A percentile compares a stretch with the other conserved stretches of the same genome.
These are phyloP conservation scores for Meles meles DNA, from an alignment of 2,113 vertebrate genomes.

Conservation along the genomic window DNA sequence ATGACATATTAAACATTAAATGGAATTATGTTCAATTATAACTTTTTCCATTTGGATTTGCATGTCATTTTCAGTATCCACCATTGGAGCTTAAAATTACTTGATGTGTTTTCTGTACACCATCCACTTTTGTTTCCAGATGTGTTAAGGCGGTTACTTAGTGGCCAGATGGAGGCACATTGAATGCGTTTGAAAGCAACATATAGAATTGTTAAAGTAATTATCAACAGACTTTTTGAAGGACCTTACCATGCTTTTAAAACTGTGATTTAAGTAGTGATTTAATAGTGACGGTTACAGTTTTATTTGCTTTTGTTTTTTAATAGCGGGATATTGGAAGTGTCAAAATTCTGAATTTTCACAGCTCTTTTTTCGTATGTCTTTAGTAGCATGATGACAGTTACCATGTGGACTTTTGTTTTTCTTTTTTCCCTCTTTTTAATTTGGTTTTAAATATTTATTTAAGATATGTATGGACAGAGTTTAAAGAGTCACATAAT, in stretches of 20 bases:
- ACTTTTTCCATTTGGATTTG: neutral
- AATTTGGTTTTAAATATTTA: conserved; percentile 21
- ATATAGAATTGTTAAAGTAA: neutral
- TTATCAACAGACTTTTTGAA: neutral
- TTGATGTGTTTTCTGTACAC: neutral
- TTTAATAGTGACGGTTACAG: neutral
- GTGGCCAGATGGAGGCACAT: neutral
- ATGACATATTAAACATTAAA: neutral
- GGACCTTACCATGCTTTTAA: neutral
- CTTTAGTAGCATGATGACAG: neutral
- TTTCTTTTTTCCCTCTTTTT: neutral
- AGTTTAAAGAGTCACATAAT: neutral
- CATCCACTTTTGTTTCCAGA: neutral
- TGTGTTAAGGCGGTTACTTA: neutral
- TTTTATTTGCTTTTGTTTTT: conserved; percentile 23
- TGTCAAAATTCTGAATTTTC: neutral
- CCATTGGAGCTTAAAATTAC: neutral
- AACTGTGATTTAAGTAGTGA: neutral
- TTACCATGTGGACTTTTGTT: neutral
- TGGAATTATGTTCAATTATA: neutral
- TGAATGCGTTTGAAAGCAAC: neutral
- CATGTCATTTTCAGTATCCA: neutral
- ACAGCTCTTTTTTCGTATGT: neutral
- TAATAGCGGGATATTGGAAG: neutral
- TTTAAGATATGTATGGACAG: neutral